phyloP scores from a whole-genome alignment of 1,140 invertebrate species.

The Condylostylus longicornis region DNA sequence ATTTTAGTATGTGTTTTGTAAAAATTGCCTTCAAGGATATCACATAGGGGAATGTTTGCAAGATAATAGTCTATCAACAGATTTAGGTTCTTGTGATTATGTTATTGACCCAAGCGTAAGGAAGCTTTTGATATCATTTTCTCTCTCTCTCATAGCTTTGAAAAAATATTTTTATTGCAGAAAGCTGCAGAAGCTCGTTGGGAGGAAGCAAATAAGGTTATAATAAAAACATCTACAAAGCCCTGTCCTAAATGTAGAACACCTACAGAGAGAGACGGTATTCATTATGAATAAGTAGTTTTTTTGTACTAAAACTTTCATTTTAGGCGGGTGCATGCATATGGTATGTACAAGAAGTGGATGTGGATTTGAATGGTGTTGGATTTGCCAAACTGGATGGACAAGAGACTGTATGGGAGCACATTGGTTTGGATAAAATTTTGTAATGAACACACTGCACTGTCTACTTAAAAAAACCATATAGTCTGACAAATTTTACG shows the following conservation, averaged over 20 bases:
- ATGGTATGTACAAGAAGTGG: constrained; percentile 53
- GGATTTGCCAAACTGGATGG: constrained; percentile 75
- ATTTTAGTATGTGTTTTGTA: constrained; percentile 65
- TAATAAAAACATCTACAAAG: constrained; percentile 67
- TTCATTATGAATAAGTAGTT: constrained; percentile 4
- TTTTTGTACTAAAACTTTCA: constrained; percentile 8
- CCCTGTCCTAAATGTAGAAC: constrained; percentile 78
- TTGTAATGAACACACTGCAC: too few relatives aligned
- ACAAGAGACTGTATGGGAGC: constrained; percentile 70
- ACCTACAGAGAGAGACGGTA: constrained; percentile 70
- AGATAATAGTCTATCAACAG: constrained; percentile 21
- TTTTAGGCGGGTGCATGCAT: constrained; percentile 74
- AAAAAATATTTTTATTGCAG: constrained; percentile 11
- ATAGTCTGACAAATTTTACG: too few relatives aligned
- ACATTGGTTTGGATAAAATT: constrained; percentile 71
- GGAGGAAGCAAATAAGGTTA: constrained; percentile 58
- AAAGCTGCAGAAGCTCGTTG: constrained; percentile 47
- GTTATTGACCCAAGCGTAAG: constrained; percentile 43
- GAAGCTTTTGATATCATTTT: constrained; percentile 19
- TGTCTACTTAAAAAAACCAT: too few relatives aligned
- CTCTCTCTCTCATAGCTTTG: constrained; percentile 10
- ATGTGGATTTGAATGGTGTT: constrained; percentile 75
- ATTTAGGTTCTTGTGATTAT: constrained; percentile 35
- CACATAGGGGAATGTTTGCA: constrained; percentile 58
- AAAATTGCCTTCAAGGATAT: constrained; percentile 61